Evolutionary conservation across 2,113 vertebrate genomes (phyloP).

Genomic region (Nycticryphes semicollaris): DNA sequence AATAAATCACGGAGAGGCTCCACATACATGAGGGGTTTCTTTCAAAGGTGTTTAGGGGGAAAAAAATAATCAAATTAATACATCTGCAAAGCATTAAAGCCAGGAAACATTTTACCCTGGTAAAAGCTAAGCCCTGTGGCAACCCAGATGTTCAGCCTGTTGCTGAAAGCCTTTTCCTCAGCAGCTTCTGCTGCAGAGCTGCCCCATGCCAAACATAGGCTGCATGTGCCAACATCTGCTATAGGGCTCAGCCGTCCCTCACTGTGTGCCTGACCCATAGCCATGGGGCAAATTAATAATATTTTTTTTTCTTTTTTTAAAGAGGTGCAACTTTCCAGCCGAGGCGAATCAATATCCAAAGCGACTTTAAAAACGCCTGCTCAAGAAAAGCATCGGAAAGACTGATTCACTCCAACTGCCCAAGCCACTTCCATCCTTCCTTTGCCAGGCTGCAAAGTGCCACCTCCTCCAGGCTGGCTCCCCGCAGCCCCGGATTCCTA

Average conservation of each 20-base stretch:
- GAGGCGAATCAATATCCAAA: background rate
- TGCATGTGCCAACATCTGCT: background rate
- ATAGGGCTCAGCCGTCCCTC: background rate
- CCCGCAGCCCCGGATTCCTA: background rate
- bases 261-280: background rate
- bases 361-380: background rate
- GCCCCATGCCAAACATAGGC: background rate
- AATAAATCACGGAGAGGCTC: background rate
- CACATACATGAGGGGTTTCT: background rate
- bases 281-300: background rate
- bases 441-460: background rate
- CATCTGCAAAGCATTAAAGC: slow-evolving; percentile 21
- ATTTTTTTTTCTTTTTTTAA: background rate
- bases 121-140: background rate
- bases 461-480: background rate
- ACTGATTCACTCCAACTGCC: background rate
- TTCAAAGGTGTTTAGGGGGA: background rate
- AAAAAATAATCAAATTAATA: background rate
- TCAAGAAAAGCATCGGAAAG: background rate
- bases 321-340: background rate
- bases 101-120: background rate
- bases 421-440: background rate
- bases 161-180: background rate
- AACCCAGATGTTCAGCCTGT: slow-evolving; percentile 21
- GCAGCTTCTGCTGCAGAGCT: background rate